These are phyloP conservation scores for Graptemys geographica DNA, from an alignment of 2,797 vertebrate species.

Conservation along the genomic window DNA sequence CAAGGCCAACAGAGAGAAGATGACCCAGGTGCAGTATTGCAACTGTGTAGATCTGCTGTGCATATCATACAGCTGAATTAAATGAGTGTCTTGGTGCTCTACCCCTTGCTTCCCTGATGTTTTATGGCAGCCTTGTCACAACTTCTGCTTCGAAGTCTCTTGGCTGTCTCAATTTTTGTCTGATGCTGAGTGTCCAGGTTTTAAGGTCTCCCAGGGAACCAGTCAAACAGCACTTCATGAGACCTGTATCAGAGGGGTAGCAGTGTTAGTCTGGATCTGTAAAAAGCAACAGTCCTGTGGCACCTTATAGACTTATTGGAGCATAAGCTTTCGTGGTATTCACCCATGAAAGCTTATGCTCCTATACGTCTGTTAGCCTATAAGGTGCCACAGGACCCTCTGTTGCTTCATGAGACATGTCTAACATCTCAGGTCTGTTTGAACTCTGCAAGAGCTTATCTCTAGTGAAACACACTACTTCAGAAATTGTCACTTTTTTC, in stretches of 20 bases:
- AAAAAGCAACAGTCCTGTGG: no score
- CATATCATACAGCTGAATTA: neutral
- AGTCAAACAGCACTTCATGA: neutral
- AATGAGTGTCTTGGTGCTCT: neutral
- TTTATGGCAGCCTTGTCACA: neutral
- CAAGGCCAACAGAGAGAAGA: constrained; percentile 85
- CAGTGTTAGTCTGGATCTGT: no score
- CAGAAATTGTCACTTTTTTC: no score
- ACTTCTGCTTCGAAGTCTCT: neutral
- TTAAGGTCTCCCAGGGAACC: neutral
- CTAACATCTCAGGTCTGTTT: neutral
- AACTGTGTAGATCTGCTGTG: neutral
- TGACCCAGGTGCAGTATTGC: constrained; percentile 25
- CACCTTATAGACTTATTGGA: no score
- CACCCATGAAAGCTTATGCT: no score
- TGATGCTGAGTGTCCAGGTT: neutral
- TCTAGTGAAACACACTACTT: neutral
- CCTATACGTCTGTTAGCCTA: no score
- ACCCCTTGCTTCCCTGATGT: neutral
- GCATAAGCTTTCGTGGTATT: no score
- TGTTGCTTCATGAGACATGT: neutral
- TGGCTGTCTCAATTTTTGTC: neutral
- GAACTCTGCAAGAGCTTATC: no score
- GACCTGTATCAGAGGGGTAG: neutral
- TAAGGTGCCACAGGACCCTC: no score